Evolutionary conservation across 2,888 invertebrate species (phyloP).

Genomic region (Chouioia cunea): DNA sequence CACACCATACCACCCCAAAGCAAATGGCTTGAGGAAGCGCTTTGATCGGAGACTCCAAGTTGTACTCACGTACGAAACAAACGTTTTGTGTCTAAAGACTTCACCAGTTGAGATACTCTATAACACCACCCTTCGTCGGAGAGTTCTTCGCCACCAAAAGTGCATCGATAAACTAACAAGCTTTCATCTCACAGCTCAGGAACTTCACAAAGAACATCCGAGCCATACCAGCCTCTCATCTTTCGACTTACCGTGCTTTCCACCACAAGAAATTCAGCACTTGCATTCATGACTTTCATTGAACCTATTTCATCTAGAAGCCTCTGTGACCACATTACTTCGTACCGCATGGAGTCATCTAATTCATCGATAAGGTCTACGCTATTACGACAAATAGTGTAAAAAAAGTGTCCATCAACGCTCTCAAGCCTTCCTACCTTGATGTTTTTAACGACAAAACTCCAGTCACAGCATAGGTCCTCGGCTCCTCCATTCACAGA

Average conservation of each 20-base stretch:
- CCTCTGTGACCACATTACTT: conserved; percentile 6
- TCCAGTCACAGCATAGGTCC: too few species aligned
- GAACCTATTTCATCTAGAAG: background rate
- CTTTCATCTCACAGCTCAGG: too few species aligned
- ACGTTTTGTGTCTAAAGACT: too few species aligned
- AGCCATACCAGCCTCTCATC: background rate
- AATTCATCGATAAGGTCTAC: background rate
- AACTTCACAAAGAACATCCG: background rate
- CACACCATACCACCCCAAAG: too few species aligned
- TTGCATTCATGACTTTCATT: background rate
- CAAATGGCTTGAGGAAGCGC: too few species aligned
- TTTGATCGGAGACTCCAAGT: too few species aligned
- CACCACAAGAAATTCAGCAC: background rate
- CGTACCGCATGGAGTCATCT: background rate
- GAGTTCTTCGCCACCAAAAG: too few species aligned
- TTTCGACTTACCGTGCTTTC: background rate
- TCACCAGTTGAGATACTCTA: background rate
- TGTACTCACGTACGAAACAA: too few species aligned
- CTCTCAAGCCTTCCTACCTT: too few species aligned
- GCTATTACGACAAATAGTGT: background rate
- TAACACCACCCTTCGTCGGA: background rate
- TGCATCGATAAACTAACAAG: too few species aligned
- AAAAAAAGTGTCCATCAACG: background rate
- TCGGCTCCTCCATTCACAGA: too few species aligned
- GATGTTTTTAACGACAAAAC: too few species aligned